A percentile compares a stretch with the other conserved stretches of the same genome.
These are phyloP conservation scores for Scophthalmus maximus DNA, from an alignment of 2,113 vertebrate genomes.

Conservation along the genomic window DNA sequence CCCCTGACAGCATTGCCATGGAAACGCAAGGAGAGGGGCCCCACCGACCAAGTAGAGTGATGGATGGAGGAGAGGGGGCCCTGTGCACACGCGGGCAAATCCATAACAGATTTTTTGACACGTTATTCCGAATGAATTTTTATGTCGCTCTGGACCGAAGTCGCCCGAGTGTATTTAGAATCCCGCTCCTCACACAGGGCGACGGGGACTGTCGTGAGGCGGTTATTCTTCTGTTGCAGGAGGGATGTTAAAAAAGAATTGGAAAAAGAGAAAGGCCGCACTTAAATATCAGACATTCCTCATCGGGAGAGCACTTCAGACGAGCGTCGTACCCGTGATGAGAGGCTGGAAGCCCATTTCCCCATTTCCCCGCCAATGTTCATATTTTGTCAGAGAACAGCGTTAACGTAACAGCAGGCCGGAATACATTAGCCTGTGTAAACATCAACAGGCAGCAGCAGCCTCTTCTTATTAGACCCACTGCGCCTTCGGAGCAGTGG, in stretches of 20 bases:
- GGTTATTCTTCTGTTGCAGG: no score
- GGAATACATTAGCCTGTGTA: conserved; percentile 70
- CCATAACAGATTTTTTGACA: conserved; percentile 5
- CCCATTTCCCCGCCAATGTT: conserved; percentile 50
- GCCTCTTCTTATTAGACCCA: conserved; percentile 69
- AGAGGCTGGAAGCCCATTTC: conserved; percentile 46
- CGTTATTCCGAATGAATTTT: no score
- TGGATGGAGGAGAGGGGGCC: conserved; percentile 36
- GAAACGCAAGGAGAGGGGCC: conserved; percentile 54
- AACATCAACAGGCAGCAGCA: conserved; percentile 66
- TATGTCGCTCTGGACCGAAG: no score
- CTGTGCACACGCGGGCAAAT: neutral
- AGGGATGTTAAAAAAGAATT: neutral
- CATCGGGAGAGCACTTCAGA: conserved; percentile 53
- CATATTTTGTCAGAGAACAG: conserved; percentile 56
- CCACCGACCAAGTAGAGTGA: conserved; percentile 17
- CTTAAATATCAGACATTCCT: conserved; percentile 32
- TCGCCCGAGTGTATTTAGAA: conserved; percentile 16
- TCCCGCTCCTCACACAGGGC: conserved; percentile 20
- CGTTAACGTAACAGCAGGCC: conserved; percentile 54
- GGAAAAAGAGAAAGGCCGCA: neutral
- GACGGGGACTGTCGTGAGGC: conserved; percentile 1
- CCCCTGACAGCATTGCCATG: conserved; percentile 52
- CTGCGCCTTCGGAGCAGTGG: conserved; percentile 47
- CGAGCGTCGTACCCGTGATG: conserved; percentile 34